Base-by-base conservation (phyloP, 2,113 vertebrate genomes). In the Elaphurus davidianus region DNA sequence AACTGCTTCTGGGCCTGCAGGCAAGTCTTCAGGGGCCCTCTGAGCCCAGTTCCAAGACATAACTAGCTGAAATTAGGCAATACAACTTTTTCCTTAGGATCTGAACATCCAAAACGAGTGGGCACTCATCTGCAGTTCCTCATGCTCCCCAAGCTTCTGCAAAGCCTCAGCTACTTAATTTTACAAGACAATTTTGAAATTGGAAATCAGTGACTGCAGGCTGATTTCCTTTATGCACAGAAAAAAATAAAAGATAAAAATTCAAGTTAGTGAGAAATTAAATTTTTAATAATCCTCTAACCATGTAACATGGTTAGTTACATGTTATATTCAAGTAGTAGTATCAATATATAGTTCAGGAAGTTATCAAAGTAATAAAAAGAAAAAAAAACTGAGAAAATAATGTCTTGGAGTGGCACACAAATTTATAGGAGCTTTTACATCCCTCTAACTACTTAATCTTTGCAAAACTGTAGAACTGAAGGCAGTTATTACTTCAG, bases 211-310 rank as follows among this genome's bases (percentile, higher is more conserved):
- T 71, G 64, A 85, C 52, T 40, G n/a, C 8, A 87, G 16, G 5
- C 47, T 94, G 27, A 59, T 60, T 93, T 79, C 40, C 60, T 85
- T 81, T 64, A 27, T 43, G 40, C 25, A 78, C 10, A 60, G 59
- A 81, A 84, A 94, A 96, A 97, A 92, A 94, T n/a, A 76, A 96
- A 93, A 95, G 4, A 59, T 50, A 94, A 88, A 94, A 97, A 55
- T 62, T 64, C 64, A 91, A 47, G 19, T 64, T 96, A 74, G 45
- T 64, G 64, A 87, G 8, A 88, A 91, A 95, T 60, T 50, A 60
- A 89, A 62, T 50, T 92, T 3, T 47, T 43, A 59, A 28, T 45
- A 47, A 17, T 90, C 62, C 62, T 88, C 25, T 71, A 91, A 86
- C 23, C 36, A 57, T 33, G 15, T 67, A 40, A 50, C 21, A 33